A percentile compares a stretch with the other conserved stretches of the same genome.
Conservation (phyloP, 2,113 vertebrate species). For the Sitta europaea region DNA sequence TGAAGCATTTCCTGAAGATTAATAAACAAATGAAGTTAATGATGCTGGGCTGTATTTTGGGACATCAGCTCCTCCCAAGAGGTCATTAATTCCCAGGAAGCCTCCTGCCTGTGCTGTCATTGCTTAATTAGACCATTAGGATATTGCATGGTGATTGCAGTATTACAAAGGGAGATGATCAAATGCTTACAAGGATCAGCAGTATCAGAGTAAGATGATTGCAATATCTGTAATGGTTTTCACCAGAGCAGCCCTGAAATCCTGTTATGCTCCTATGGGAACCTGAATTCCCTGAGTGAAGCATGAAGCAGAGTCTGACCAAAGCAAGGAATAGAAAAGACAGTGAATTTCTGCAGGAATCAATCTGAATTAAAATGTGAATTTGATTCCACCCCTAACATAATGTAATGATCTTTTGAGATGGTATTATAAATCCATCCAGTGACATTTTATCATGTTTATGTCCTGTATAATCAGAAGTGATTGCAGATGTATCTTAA, state of each 20-base stretch:
- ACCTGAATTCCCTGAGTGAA: background rate
- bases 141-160: conserved; percentile 63
- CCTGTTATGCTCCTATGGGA: background rate
- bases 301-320: background rate
- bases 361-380: background rate
- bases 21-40: conserved; percentile 65
- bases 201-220: background rate
- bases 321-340: background rate
- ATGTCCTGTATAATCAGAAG: background rate
- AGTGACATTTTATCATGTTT: background rate
- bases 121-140: conserved; percentile 70
- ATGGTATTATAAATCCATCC: background rate
- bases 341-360: background rate
- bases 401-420: background rate
- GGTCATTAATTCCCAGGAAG: conserved; percentile 67
- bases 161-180: conserved; percentile 27
- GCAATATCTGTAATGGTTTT: background rate
- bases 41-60: conserved; percentile 44
- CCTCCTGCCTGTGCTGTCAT: conserved; percentile 52
- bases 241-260: background rate
- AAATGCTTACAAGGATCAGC: conserved; percentile 18
- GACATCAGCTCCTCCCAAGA: conserved; percentile 53
- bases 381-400: background rate
- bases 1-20: conserved; percentile 54
- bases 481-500: background rate